Conservation (phyloP, 1,140 invertebrate genomes). For the Polypedilum pembai region DNA sequence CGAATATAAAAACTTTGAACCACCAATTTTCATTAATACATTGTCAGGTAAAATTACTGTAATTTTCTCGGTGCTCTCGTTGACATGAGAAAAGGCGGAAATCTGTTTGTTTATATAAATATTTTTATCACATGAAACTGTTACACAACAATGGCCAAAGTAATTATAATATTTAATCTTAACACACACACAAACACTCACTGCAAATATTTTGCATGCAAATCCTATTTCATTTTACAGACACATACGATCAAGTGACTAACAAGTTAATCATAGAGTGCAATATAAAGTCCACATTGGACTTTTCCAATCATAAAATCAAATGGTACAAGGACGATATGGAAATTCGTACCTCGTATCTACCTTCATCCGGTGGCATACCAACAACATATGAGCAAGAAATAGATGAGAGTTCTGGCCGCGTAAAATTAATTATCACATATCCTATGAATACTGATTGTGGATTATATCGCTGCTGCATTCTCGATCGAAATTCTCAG, state of each 20-base stretch:
- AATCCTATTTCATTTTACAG: neutral
- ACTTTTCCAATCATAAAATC: constrained; percentile 26
- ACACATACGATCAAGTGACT: constrained; percentile 24
- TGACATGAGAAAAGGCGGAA: neutral
- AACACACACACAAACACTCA: too few species aligned
- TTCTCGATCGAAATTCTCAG: neutral
- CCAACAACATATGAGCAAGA: constrained; percentile 24
- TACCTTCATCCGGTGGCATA: constrained; percentile 20
- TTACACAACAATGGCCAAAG: neutral
- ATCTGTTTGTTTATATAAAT: neutral
- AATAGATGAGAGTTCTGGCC: neutral
- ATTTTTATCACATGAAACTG: neutral
- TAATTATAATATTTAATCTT: neutral
- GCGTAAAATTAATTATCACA: neutral
- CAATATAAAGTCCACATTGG: neutral
- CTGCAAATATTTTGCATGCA: neutral
- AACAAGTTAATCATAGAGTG: constrained; percentile 26
- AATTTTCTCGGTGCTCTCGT: neutral
- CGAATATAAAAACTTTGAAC: constrained; percentile 22
- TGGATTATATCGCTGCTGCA: neutral
- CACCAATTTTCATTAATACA: neutral
- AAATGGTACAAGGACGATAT: constrained; percentile 21
- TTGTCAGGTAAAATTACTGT: constrained; percentile 14
- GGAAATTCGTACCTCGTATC: neutral
- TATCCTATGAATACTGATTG: constrained; percentile 22